Evolutionary conservation across 2,888 invertebrate genomes (phyloP), one percentile per base, ranked within the genome.

Genomic region (Chymomyza amoena): DNA sequence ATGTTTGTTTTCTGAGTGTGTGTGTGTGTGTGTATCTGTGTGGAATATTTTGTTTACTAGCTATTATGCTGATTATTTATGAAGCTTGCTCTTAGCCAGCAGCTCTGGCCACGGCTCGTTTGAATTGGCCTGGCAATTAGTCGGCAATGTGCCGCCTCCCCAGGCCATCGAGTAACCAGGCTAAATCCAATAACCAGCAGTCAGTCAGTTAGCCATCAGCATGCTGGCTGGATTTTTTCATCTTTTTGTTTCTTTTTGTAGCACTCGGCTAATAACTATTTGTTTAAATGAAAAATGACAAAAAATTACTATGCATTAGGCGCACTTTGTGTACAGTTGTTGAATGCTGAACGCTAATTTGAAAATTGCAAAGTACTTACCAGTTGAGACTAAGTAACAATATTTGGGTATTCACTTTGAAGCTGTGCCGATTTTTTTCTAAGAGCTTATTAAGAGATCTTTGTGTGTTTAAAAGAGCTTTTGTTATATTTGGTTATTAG

Each of bases 41-140:
- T 78, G 77, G 79, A 81, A 77, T 74, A 73, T 71, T 70, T 72
- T 70, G 75, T 72, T 73, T 72, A 80, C 78, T 68, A 69, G 73
- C 84, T 75, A 75, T 80, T 81, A 76, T 81, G 60, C 57, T 69
- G 73, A 75, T 86, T 82, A 80, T 82, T 86, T 84, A 86, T 80
- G 87, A 76, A 60, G 54, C 54, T 61, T 16, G 57, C 39, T 57
- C 60, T n/a, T 36, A 20, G 56, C n/a, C 56, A 15, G 64, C 36
- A 32, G 64, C 64, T 18, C 56, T 36, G 72, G 45, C 67, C 71
- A 73, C 72, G 75, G 75, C 82, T 79, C 78, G 80, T 84, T 84
- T 79, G 79, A 73, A 75, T 78, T 73, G 73, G 71, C 73, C 59
- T 69, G 70, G 73, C 85, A 84, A 84, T 84, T 84, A 84, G 81